These are phyloP conservation scores for Papilio polytes DNA, from an alignment of 1,140 invertebrate genomes.

Conservation along the genomic window DNA sequence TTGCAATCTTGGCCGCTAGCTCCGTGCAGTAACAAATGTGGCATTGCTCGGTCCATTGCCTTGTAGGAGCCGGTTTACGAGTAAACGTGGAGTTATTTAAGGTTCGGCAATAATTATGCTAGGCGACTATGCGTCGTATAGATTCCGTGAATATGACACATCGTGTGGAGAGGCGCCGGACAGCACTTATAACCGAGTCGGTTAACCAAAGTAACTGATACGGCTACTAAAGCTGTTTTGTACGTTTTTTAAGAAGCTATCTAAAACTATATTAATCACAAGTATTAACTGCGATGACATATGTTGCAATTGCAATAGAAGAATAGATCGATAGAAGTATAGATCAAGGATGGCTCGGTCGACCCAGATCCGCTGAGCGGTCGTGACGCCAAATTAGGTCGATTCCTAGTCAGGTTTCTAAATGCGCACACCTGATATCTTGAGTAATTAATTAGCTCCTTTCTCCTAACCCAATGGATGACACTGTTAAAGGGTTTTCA, in stretches of 20 bases:
- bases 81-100: constrained; percentile 31
- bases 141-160: constrained; percentile 11
- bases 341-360: not conserved
- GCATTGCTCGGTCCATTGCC: constrained; percentile 20
- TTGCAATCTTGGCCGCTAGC: constrained; percentile 36
- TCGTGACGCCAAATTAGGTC: not conserved
- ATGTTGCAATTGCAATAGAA: not conserved
- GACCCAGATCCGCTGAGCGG: not conserved
- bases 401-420: constrained; percentile 1
- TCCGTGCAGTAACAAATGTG: not conserved
- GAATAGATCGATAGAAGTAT: not conserved
- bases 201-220: constrained; percentile 1
- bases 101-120: constrained; percentile 16
- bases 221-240: not conserved
- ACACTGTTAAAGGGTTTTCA: not conserved
- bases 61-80: constrained; percentile 18
- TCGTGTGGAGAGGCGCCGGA: constrained; percentile 7
- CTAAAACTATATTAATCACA: not conserved
- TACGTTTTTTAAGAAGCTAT: not conserved
- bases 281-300: constrained; percentile 3
- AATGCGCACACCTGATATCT: not conserved
- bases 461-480: not conserved
- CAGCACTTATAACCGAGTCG: not conserved
- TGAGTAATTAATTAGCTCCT: not conserved
- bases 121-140: constrained; percentile 8